These are phyloP conservation scores for Hippopotamus amphibius DNA, from an alignment of 2,113 vertebrate species.

Conservation along the genomic window DNA sequence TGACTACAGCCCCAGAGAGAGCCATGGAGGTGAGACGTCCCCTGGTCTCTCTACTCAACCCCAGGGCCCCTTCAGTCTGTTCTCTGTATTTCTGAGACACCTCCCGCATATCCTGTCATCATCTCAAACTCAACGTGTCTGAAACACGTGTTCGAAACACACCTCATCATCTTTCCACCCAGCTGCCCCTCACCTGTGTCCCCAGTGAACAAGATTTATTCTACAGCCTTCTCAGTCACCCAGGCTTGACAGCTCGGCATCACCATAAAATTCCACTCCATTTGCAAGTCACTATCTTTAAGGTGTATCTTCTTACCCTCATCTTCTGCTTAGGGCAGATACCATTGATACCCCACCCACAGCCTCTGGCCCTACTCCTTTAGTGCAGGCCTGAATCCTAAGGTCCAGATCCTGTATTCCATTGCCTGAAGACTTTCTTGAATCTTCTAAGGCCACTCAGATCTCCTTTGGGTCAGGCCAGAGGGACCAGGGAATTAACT, in stretches of 20 bases:
- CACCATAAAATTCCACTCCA: background rate
- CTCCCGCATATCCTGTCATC: background rate
- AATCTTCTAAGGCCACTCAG: background rate
- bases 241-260: background rate
- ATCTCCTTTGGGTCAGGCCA: background rate
- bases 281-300: background rate
- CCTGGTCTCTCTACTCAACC: background rate
- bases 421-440: background rate
- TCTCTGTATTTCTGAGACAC: background rate
- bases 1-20: too few species aligned
- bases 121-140: background rate
- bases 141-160: background rate
- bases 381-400: background rate
- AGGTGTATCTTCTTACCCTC: background rate
- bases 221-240: background rate
- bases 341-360: fast-evolving
- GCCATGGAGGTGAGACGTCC: background rate
- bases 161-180: background rate
- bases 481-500: background rate
- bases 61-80: too few species aligned
- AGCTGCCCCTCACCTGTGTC: background rate
- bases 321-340: too few species aligned
- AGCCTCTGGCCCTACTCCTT: background rate
- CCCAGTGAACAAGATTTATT: background rate
- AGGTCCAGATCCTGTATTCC: background rate